Conservation (phyloP, 2,888 invertebrate species). For the Gibbula magus region DNA sequence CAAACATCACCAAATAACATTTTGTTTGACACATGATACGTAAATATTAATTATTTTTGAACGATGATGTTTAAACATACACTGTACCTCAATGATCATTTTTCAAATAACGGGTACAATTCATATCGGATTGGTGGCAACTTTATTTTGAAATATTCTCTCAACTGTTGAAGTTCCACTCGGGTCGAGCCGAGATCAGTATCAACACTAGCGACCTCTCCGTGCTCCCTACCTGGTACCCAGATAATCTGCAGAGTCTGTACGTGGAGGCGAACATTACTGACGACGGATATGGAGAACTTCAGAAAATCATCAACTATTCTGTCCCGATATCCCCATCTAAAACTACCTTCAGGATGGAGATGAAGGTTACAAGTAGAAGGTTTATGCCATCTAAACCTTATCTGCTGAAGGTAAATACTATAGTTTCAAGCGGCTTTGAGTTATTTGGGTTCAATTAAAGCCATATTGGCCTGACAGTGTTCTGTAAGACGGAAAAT, state of each 20-base stretch:
- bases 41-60: no score
- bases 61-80: no score
- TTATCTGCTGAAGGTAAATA: not conserved
- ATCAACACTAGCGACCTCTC: not conserved
- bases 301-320: not conserved
- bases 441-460: no score
- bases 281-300: not conserved
- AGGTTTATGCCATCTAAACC: not conserved
- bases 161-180: not conserved
- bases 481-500: no score
- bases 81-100: no score
- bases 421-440: no score
- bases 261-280: conserved; percentile 7
- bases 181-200: not conserved
- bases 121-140: no score
- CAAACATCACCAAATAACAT: no score
- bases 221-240: not conserved
- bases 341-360: no score
- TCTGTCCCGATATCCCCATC: not conserved
- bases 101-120: no score
- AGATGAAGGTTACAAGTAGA: not conserved
- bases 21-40: no score
- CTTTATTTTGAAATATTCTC: not conserved
- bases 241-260: not conserved
- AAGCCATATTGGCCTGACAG: no score